A percentile compares a stretch with the other conserved stretches of the same genome.
Conservation (phyloP, 2,113 vertebrate species). For the Oreochromis tanganicae region DNA sequence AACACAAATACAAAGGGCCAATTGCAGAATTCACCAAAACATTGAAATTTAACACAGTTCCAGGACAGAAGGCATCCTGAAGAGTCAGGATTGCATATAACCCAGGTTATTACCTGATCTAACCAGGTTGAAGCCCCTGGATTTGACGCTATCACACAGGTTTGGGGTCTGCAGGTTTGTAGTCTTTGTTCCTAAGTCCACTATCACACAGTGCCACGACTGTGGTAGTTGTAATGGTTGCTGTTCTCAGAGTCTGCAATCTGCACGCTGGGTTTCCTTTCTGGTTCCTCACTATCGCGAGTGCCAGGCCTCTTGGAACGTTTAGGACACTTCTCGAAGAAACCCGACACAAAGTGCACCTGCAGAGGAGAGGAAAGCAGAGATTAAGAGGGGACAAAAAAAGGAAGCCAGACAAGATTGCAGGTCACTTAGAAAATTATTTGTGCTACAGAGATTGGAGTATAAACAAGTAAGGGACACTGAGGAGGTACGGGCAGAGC, state of each 20-base stretch:
- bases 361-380: conserved; percentile 32
- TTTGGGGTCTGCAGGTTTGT: conserved; percentile 2
- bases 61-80: neutral
- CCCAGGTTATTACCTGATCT: neutral
- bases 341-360: conserved; percentile 85
- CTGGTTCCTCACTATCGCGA: conserved; percentile 59
- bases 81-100: neutral
- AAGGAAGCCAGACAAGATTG: neutral
- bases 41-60: neutral
- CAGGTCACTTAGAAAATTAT: neutral
- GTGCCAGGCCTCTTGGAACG: conserved; percentile 23
- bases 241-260: conserved; percentile 70
- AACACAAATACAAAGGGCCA: neutral
- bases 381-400: neutral
- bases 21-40: neutral
- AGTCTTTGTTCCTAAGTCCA: neutral
- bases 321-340: conserved; percentile 82
- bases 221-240: conserved; percentile 82
- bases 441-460: neutral
- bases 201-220: conserved; percentile 67
- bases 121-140: neutral
- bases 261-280: conserved; percentile 81
- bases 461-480: neutral
- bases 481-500: conserved; percentile 3
- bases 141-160: neutral